Conservation (phyloP, 2,888 invertebrate species). For the Carterocephalus palaemon region DNA sequence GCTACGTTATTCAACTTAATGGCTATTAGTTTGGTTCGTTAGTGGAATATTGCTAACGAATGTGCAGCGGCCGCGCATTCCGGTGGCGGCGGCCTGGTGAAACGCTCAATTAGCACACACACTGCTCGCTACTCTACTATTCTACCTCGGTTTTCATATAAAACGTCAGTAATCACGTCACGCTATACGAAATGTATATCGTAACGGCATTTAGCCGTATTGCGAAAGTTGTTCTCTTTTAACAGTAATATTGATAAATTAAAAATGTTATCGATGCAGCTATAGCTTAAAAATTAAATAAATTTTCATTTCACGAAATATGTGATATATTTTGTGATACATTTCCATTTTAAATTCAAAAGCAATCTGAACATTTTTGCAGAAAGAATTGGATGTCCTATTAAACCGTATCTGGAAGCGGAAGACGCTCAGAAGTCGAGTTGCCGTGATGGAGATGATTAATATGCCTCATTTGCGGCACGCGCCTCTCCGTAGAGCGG, state of each 20-base stretch:
- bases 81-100: slow-evolving; percentile 51
- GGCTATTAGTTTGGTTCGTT: slow-evolving; percentile 78
- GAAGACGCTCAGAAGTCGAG: slow-evolving; percentile 70
- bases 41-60: slow-evolving; percentile 77
- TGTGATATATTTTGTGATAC: too few relatives aligned
- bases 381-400: slow-evolving; percentile 48
- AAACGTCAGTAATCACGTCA: slow-evolving; percentile 47
- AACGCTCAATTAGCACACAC: slow-evolving; percentile 69
- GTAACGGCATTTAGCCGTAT: slow-evolving; percentile 25
- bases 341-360: too few relatives aligned
- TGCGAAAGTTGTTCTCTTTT: slow-evolving; percentile 11
- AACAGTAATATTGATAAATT: slow-evolving; percentile 14
- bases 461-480: slow-evolving; percentile 76
- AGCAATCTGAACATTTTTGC: slow-evolving; percentile 33
- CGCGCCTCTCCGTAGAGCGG: slow-evolving; percentile 45
- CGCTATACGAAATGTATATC: slow-evolving; percentile 35
- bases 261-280: neutral
- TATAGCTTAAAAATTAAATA: too few relatives aligned
- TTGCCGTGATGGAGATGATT: slow-evolving; percentile 73
- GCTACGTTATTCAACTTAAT: slow-evolving; percentile 75
- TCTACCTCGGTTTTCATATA: slow-evolving; percentile 48
- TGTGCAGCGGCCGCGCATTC: slow-evolving; percentile 62
- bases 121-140: slow-evolving; percentile 46
- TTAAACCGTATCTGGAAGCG: slow-evolving; percentile 63
- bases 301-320: too few relatives aligned